Base-by-base conservation (phyloP, 2,797 vertebrate species). In the Enteromius trimaculatus region DNA sequence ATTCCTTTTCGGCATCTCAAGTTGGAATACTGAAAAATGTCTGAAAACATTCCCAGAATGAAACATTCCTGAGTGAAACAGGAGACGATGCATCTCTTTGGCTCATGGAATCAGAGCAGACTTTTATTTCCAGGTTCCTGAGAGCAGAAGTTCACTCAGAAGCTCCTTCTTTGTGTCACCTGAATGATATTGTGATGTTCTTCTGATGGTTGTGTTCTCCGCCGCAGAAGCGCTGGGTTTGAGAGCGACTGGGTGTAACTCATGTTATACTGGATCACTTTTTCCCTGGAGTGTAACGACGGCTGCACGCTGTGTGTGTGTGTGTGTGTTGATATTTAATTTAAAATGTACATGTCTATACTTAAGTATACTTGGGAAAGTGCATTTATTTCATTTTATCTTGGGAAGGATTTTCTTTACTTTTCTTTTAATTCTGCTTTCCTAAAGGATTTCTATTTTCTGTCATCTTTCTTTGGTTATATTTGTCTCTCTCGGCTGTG, bases 181-280 rank as follows among this genome's bases (percentile, higher is more conserved):
- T 31, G 58, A n/a, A 19, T 23, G 11, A 37, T 66, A 9, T 19
- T 11, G 23, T 26, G 29, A n/a, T 79, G 14, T 68, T 53, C 42
- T 16, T 49, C 39, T 21, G 29, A 39, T 1, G 14, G 2, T 70
- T 26, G 37, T 44, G 78, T 11, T 47, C 17, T 53, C 47, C 14
- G 1, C 64, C 14, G 39, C 13, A 81, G 53, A 72, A 11, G 60
- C 19, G 19, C 29, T 62, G 68, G 72, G 68, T 81, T 62, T 62
- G 53, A 72, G 68, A 21, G 68, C 4, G 42, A 75, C 77, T 70
- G 76, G 47, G 85, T 84, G 79, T 80, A 29, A 42, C 62, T 88
- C 87, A 79, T 87, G 90, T 91, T 83, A 42, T n/a, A 16, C 85
- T 86, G 44, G 65, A 76, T 91, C 89, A 91, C 65, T 87, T 75